Evolutionary conservation across 2,797 vertebrate genomes (phyloP).

Genomic region (Agapornis canus): DNA sequence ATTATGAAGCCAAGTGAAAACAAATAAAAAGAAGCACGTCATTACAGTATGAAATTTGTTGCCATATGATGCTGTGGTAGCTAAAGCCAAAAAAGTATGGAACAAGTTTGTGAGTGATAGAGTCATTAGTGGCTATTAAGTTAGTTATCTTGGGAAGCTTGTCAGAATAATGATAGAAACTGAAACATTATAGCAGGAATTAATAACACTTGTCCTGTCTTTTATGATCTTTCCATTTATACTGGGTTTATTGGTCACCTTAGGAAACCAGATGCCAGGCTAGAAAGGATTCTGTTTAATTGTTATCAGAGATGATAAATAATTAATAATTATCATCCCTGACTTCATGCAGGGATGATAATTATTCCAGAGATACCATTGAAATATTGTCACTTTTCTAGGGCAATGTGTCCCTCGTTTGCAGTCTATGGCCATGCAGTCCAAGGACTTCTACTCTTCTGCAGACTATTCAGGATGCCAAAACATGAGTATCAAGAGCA

Average conservation of each 20-base stretch:
- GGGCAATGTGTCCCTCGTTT: not conserved
- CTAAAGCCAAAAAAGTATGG: not conserved
- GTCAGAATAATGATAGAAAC: not conserved
- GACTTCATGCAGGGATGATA: fast-evolving
- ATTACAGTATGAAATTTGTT: not conserved
- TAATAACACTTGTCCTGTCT: not conserved
- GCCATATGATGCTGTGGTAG: not conserved
- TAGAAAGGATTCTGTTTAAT: not conserved
- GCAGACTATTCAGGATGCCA: not conserved
- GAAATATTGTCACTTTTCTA: not conserved
- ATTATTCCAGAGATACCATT: not conserved
- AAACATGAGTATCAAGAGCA: not conserved
- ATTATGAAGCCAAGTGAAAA: not conserved
- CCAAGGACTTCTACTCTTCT: not conserved
- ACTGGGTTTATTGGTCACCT: not conserved
- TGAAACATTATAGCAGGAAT: not conserved
- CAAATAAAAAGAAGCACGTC: not conserved
- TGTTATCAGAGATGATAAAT: not conserved
- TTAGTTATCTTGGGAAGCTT: not conserved
- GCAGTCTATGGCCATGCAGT: not conserved
- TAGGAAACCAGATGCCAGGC: not conserved
- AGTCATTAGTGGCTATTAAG: not conserved
- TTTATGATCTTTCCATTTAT: not conserved
- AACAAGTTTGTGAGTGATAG: not conserved
- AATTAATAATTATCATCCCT: not conserved